phyloP scores from a whole-genome alignment of 1,140 invertebrate genomes.

The Formica exsecta region DNA sequence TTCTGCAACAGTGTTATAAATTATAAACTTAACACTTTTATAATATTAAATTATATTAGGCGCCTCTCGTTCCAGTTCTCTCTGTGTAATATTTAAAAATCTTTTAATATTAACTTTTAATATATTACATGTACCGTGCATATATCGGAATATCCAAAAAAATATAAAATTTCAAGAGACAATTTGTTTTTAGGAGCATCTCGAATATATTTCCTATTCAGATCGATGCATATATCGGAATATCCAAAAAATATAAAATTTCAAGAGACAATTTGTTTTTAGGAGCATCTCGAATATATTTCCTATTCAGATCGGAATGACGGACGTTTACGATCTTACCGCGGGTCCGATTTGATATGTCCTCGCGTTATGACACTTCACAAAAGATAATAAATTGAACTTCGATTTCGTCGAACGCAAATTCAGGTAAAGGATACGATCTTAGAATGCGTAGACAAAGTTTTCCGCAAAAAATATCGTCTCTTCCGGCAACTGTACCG shows the following conservation, averaged over 20 bases:
- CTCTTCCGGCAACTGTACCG: neutral
- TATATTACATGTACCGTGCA: neutral
- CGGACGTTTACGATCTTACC: neutral
- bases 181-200: neutral
- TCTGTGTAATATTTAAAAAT: neutral
- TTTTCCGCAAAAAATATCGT: neutral
- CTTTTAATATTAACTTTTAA: neutral
- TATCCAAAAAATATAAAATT: neutral
- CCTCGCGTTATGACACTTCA: neutral
- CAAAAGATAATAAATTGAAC: constrained; percentile 28
- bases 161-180: neutral
- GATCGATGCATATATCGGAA: neutral
- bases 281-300: neutral
- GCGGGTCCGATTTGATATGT: neutral
- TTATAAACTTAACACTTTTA: neutral
- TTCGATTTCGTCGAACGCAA: neutral
- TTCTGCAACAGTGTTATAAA: neutral
- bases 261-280: neutral
- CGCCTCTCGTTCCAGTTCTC: neutral
- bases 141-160: neutral
- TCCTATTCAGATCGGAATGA: neutral
- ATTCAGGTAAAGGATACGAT: neutral
- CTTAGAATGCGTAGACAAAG: neutral
- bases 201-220: no score
- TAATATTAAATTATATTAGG: neutral